Evolutionary conservation across 2,888 invertebrate species (phyloP), one percentile per base, ranked within the genome.

Genomic region (Stenurella melanura): DNA sequence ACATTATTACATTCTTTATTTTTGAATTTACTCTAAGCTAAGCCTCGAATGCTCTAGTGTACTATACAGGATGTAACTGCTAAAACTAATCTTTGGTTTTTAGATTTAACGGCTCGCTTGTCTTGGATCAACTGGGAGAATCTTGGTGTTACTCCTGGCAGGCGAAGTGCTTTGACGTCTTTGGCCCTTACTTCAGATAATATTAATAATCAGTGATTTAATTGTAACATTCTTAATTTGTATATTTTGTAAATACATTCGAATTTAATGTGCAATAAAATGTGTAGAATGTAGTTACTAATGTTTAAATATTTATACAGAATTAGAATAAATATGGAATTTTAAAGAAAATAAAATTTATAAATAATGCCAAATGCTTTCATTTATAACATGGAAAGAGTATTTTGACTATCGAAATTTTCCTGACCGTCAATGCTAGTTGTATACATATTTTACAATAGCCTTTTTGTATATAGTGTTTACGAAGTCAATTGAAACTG

Each of bases 111-210:
- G 0, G 98, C 99, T 0, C 92, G 99, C 74, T 91, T 99, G 34
- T 98, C 98, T 0, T 99, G 99, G 99, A 98, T 99, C 85, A 98
- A 98, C 87, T 99, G 99, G 99, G 97, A 98, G 89, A 98, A 97
- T 88, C 92, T 99, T 0, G 99, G 99, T 0, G 97, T 98, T 4
- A 96, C 96, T 87, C 97, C 97, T 1, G 96, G 96, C 75, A 91
- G 97, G 68, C 92, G 97, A 83, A 96, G 96, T 78, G 93, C 96
- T 7, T 91, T 97, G 1, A 96, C 96, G 0, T 95, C 96, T 0
- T 90, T 97, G 18, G 95, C 96, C 0, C 91, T 96, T 15, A 94
- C 95, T 66, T 93, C 95, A 0, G 96, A 96, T 84, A 89, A 87
- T 71, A 34, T 76, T 17, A 58, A 42, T n/a, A 68, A 54, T 19